Conservation (phyloP, 35 echinoderm and acorn worm genomes). For the Apostichopus parvimensis region DNA sequence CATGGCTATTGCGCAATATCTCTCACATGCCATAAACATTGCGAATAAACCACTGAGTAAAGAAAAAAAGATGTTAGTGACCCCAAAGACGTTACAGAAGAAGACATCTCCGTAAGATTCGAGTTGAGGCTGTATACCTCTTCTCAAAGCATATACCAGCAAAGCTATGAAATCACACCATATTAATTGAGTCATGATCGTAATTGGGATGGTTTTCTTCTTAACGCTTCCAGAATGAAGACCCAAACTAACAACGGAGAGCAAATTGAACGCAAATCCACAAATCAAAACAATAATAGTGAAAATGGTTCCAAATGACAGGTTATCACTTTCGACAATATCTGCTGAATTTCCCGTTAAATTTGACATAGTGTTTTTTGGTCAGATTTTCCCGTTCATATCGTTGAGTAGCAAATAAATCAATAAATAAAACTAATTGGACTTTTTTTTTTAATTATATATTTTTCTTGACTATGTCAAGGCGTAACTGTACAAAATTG, state of each 20-base stretch:
- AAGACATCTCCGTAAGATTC: not conserved
- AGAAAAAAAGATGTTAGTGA: conserved; percentile 18
- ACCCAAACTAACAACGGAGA: not conserved
- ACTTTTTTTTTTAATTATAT: too few species aligned
- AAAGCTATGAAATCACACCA: conserved; percentile 37
- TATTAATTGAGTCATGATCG: conserved; percentile 15
- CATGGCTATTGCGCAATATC: conserved; percentile 17
- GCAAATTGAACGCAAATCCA: not conserved
- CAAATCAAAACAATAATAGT: not conserved
- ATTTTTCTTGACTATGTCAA: too few species aligned
- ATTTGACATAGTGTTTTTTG: too few species aligned
- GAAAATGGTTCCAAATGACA: not conserved
- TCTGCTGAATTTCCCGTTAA: too few species aligned
- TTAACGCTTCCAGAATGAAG: not conserved
- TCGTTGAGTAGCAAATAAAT: too few species aligned
- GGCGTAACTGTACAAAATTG: too few species aligned
- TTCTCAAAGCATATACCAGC: not conserved
- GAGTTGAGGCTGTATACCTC: not conserved
- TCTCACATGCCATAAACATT: conserved; percentile 21
- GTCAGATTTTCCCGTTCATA: too few species aligned
- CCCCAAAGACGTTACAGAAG: conserved; percentile 21
- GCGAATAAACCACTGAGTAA: conserved; percentile 16
- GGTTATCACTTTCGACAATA: too few species aligned
- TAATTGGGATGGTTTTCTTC: conserved; percentile 6
- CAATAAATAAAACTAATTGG: too few species aligned